A percentile compares a stretch with the other conserved stretches of the same genome.
Conservation (phyloP, 2,113 vertebrate species). For the Rhynchomys soricoides region DNA sequence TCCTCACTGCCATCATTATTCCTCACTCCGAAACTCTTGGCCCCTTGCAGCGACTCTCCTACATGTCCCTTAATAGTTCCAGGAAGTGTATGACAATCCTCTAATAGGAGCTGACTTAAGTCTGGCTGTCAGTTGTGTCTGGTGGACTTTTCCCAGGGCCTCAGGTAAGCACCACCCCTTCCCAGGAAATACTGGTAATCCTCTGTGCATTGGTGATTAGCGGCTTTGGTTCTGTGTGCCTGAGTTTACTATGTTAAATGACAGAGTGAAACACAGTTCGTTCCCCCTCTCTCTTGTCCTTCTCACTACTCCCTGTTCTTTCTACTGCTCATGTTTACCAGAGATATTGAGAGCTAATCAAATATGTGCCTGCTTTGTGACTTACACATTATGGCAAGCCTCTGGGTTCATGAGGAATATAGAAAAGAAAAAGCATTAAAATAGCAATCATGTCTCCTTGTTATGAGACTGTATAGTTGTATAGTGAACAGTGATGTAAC, state of each 20-base stretch:
- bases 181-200: no score
- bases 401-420: not conserved
- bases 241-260: no score
- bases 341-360: not conserved
- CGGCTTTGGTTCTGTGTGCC: not conserved
- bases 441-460: not conserved
- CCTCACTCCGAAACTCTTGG: not conserved
- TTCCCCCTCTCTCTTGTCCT: not conserved
- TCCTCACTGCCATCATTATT: not conserved
- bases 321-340: not conserved
- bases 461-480: not conserved
- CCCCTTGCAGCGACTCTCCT: not conserved
- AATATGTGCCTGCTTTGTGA: not conserved
- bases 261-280: rapidly evolving
- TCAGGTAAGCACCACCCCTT: not conserved
- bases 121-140: not conserved
- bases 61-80: not conserved
- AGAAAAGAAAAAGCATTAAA: not conserved
- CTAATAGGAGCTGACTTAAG: not conserved
- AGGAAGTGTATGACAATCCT: no score
- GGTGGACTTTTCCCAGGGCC: not conserved
- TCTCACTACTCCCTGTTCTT: not conserved
- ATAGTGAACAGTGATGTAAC: not conserved
- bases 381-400: not conserved
- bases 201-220: not conserved